Evolutionary conservation across 2,797 vertebrate species (phyloP), one percentile per base, ranked within the genome.

Genomic region (Phoeniculus purpureus): DNA sequence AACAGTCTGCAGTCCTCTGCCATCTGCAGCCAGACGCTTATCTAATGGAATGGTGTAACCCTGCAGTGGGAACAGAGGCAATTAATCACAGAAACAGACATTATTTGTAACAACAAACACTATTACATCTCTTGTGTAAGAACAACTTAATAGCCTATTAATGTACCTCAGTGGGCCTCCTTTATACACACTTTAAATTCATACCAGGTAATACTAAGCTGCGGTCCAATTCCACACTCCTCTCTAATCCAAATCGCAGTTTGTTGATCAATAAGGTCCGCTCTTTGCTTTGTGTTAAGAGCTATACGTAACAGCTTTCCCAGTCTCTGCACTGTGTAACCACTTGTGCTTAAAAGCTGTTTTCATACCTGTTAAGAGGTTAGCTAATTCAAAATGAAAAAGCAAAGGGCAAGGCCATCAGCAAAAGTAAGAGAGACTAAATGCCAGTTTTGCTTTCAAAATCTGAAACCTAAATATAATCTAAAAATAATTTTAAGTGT

Each of bases 41-140:
- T 99, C 99, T 73, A 99, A 97, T 15, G 99, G 99, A 96, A 99
- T 99, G 52, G 99, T 99, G 96, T 99, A 99, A 86, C 99, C 99
- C 99, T 99, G 76, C 50, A 67, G 55, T 15, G 45, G 89, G 85
- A 93, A 92, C 25, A 92, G 61, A 94, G 47, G 19, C 18, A 93
- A 17, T 80, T 87, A 70, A 67, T 85, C 40, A 95, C 8, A 81
- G 56, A 71, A 85, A 86, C 26, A 10, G 32, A 73, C 9, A 43
- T 55, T 29, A 43, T 31, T 54, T 58, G 43, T 40, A 74, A 17
- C 19, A 81, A 64, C 29, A 82, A 64, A 8, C 40, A 45, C 62
- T 20, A 37, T 40, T 62, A 5, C 21, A 67, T 72, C 74, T 48
- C 20, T 34, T 6, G n/a, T 16, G 13, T 43, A 68, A 74, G 50